Evolutionary conservation across 2,113 vertebrate species (phyloP).

Genomic region (Lanius ludovicianus): DNA sequence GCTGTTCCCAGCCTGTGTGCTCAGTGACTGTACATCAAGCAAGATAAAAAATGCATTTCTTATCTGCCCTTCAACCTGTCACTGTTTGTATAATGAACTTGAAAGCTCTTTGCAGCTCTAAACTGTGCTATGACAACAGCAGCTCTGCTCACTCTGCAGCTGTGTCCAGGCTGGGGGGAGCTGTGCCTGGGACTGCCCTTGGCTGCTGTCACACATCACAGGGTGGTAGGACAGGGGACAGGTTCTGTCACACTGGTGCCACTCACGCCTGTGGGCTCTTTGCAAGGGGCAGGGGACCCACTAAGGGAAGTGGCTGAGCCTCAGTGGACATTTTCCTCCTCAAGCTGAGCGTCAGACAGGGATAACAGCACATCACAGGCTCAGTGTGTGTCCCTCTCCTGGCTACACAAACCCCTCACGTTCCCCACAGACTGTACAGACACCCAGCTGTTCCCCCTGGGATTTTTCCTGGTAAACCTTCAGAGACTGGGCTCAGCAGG

Average conservation of each 20-base stretch:
- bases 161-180: not conserved
- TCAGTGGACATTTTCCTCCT: constrained; percentile 59
- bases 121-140: not conserved
- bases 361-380: constrained; percentile 73
- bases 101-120: not conserved
- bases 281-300: not conserved
- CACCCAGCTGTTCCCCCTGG: not conserved
- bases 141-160: not conserved
- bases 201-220: accelerated
- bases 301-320: not conserved
- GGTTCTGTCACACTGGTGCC: not conserved
- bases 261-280: accelerated
- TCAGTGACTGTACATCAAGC: not conserved
- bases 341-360: constrained; percentile 67
- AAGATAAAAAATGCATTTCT: not conserved
- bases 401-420: not conserved
- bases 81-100: not conserved
- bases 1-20: not conserved
- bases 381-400: not conserved
- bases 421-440: not conserved
- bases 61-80: not conserved
- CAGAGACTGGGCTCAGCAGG: not conserved
- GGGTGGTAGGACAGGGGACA: not conserved
- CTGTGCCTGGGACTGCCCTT: not conserved
- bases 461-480: not conserved